These are phyloP conservation scores for Laticauda laticaudata DNA, from an alignment of 2,113 vertebrate species.

Conservation along the genomic window DNA sequence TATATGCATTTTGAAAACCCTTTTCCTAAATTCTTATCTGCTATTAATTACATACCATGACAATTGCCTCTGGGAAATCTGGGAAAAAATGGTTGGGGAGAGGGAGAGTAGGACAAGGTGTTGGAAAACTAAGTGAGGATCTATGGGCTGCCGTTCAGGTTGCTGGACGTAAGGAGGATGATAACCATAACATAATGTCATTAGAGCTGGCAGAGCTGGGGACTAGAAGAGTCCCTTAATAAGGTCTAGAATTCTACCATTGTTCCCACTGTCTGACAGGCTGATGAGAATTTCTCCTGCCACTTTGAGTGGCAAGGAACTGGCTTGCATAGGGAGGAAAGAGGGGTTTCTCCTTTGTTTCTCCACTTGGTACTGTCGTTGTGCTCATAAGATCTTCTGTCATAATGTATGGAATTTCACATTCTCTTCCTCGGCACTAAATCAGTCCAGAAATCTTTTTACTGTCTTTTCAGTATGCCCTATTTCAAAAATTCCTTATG, in stretches of 20 bases:
- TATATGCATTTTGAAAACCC: background rate
- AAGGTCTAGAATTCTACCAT: background rate
- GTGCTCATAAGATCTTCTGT: background rate
- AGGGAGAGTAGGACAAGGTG: background rate
- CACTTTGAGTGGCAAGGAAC: background rate
- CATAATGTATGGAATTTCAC: background rate
- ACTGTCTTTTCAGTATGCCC: background rate
- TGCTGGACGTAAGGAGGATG: background rate
- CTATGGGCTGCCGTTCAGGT: background rate
- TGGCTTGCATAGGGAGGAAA: background rate
- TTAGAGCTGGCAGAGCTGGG: background rate
- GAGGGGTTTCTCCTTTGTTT: background rate
- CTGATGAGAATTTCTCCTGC: background rate
- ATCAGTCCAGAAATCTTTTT: constrained; percentile 25
- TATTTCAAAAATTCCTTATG: constrained; percentile 31
- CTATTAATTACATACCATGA: background rate
- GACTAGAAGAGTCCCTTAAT: background rate
- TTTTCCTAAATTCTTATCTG: background rate
- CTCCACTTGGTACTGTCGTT: background rate
- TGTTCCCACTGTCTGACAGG: background rate
- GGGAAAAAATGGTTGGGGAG: background rate
- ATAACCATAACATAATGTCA: background rate
- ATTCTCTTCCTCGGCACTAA: constrained; percentile 25
- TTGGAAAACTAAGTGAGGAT: background rate
- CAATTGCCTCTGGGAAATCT: background rate